Base-by-base conservation (phyloP, 2,797 vertebrate species). In the Galagoides demidoff region DNA sequence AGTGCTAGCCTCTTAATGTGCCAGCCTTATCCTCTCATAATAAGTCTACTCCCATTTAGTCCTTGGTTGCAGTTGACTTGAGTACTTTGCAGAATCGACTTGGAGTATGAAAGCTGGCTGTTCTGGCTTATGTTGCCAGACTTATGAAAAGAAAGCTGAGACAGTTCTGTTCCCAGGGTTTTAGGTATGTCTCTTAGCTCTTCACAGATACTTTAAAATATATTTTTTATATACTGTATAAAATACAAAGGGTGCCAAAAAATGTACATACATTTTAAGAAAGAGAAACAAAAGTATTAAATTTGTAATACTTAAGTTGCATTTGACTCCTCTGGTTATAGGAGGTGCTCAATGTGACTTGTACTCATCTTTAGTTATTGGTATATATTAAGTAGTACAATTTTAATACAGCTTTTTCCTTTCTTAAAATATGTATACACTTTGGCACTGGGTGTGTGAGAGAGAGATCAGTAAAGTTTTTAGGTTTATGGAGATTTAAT, bases 31-130 rank as follows among this genome's bases (percentile, higher is more conserved):
- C 79, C 23, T 93, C 85, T 63, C 31, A n/a, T 90, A 43, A 94
- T 81, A 86, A 89, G 83, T 79, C 29, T 84, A 23, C 59, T 87
- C 22, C 66, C 64, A 52, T 70, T 95, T 93, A 92, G 90, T 83
- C 43, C 45, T 84, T 45, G 43, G 25, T 94, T 96, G 64, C 85
- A 79, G 45, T 90, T 92, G 74, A 79, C 81, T 95, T 87, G 83
- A 93, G 29, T 76, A 70, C 49, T 92, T 93, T 92, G 43, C 59
- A 89, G 85, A 92, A 93, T 37, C 84, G 59, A 90, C 71, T 93
- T 95, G 84, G 64, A 82, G 57, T 77, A 63, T 84, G 64, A 90
- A 94, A 86, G 55, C 25, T 93, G 64, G 52, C 52, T 92, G 59
- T 94, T 85, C 45, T 55, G 64, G 66, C 57, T 95, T 34, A 10